These are phyloP conservation scores for Craseonycteris thonglongyai DNA, from an alignment of 2,113 vertebrate species.

Conservation along the genomic window DNA sequence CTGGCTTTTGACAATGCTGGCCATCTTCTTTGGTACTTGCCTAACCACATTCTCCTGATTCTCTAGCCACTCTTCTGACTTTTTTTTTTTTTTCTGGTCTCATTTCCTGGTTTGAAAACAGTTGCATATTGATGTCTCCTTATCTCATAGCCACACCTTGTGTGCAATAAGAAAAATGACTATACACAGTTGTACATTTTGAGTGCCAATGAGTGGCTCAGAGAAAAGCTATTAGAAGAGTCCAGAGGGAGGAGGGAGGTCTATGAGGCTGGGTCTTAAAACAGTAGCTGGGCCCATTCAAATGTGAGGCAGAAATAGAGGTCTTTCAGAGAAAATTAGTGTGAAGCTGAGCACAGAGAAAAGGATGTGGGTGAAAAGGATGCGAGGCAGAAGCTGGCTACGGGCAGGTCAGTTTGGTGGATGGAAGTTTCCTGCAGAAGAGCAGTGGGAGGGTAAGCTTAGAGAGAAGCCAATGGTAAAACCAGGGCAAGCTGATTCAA, in stretches of 20 bases:
- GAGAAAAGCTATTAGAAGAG: not conserved
- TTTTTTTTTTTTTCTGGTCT: not conserved
- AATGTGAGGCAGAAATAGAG: not conserved
- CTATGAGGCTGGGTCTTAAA: not conserved
- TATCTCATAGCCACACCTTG: constrained; percentile 50
- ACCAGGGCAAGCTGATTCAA: not conserved
- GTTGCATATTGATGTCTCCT: constrained; percentile 23
- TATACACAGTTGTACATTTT: not conserved
- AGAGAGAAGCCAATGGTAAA: not conserved
- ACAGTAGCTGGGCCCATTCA: not conserved
- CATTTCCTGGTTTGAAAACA: constrained; percentile 22
- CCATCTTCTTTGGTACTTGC: not conserved
- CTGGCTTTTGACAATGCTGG: not conserved
- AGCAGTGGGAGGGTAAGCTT: not conserved
- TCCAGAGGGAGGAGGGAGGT: not conserved
- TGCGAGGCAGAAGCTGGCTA: not conserved
- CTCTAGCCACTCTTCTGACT: not conserved
- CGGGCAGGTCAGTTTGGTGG: not conserved
- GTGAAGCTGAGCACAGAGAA: not conserved
- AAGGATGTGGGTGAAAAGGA: not conserved
- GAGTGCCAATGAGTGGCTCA: constrained; percentile 8
- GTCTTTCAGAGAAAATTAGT: not conserved
- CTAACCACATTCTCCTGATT: not conserved
- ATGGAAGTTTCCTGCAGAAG: not conserved
- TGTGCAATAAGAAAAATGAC: constrained; percentile 41